Percentiles rank a stretch among this genome's conserved stretches.
Conservation (phyloP, 1,140 invertebrate species). For the Leptinotarsa defecta region DNA sequence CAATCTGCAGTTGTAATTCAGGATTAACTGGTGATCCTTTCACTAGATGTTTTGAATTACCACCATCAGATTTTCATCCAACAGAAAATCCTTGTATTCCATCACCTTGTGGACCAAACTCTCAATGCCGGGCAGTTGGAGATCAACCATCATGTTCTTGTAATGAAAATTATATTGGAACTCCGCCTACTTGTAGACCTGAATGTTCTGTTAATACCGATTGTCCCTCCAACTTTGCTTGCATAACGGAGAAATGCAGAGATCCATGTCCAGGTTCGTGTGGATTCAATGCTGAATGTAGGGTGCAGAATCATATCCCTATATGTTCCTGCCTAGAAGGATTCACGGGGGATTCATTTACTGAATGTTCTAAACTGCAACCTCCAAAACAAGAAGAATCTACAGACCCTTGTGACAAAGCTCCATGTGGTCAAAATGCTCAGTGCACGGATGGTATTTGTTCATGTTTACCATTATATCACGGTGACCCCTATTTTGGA, state of each 20-base stretch:
- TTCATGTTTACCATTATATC: conserved; percentile 67
- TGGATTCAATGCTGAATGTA: conserved; percentile 74
- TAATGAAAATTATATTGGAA: conserved; percentile 73
- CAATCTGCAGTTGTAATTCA: conserved; percentile 72
- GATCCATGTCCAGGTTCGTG: conserved; percentile 82
- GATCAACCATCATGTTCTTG: conserved; percentile 77
- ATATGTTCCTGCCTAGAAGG: conserved; percentile 71
- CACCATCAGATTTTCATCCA: conserved; percentile 51
- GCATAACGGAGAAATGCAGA: conserved; percentile 76
- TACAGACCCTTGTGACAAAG: conserved; percentile 62
- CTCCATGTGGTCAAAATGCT: conserved; percentile 68
- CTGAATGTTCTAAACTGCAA: conserved; percentile 63
- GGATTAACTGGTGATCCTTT: conserved; percentile 78
- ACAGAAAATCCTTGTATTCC: conserved; percentile 73
- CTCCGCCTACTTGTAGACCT: conserved; percentile 77
- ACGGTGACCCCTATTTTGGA: conserved; percentile 65
- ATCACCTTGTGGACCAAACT: conserved; percentile 78
- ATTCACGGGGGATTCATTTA: conserved; percentile 75
- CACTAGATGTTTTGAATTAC: conserved; percentile 62
- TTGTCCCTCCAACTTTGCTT: conserved; percentile 76
- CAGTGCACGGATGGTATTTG: conserved; percentile 67
- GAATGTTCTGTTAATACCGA: conserved; percentile 81
- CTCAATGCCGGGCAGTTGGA: conserved; percentile 66
- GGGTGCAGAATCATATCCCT: conserved; percentile 76
- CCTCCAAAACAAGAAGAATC: conserved; percentile 38